Evolutionary conservation across 2,888 invertebrate genomes (phyloP), one percentile per base, ranked within the genome.

Genomic region (Ormyrus pomaceus): DNA sequence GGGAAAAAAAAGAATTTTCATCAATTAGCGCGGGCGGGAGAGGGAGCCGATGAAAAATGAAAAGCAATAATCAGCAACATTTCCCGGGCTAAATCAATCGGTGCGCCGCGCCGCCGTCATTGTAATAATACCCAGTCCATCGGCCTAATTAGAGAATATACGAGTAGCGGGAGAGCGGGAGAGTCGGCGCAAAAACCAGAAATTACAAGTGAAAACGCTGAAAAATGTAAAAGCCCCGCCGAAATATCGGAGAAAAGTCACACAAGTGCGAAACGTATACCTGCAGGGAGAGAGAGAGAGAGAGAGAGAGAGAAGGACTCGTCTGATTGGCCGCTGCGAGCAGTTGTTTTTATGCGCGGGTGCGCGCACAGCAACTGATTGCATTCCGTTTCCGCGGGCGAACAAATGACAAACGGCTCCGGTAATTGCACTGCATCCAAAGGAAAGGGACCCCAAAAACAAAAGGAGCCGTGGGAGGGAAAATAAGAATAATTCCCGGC

Each of bases 331-430:
- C 81, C 77, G 84, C 68, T 78, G 73, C 66, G 61, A 53, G 82
- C 80, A 72, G 76, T 56, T 55, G 48, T 86, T 85, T 84, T 87
- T 85, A 65, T 72, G 51, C 58, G 13, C 77, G 55, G 10, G 46
- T 62, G 68, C 78, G 55, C 8, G 61, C 68, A 69, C 69, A 34
- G 55, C 75, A 82, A 84, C 86, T 85, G 85, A 87, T 87, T 87
- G 86, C 87, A 86, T 86, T 85, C 84, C 84, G 75, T 83, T 81
- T 81, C 77, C 71, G 83, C 61, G 83, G 83, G 84, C 83, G 86
- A 89, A 87, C 88, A 88, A 88, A 89, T 88, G 88, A 88, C 85
- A 88, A 86, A 82, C 84, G 83, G 73, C 46, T 55, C 70, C 50
- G 51, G 56, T 51, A 66, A 61, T 59, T 74, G 74, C 74, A 74